Conservation (phyloP, 2,888 invertebrate genomes). For the Apotomis capreana region DNA sequence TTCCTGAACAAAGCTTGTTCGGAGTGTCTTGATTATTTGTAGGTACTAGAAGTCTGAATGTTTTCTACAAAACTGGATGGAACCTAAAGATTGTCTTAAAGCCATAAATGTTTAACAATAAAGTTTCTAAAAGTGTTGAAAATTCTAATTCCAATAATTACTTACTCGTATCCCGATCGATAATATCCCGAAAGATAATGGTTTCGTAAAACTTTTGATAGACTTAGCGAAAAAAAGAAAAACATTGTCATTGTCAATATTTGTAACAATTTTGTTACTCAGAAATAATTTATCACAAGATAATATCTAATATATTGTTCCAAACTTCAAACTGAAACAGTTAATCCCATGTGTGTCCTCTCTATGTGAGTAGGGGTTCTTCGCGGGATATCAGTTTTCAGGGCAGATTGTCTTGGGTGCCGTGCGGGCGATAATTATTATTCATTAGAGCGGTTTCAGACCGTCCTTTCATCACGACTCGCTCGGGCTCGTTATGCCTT, state of each 20-base stretch:
- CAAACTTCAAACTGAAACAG: slow-evolving; percentile 2
- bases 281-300: neutral
- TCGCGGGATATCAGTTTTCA: slow-evolving; percentile 27
- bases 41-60: too few species aligned
- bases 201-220: too few species aligned
- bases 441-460: slow-evolving; percentile 67
- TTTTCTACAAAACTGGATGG: too few species aligned
- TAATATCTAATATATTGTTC: neutral
- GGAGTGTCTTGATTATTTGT: too few species aligned
- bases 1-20: too few species aligned
- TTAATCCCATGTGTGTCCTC: slow-evolving; percentile 7
- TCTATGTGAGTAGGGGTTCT: slow-evolving; percentile 8
- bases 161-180: too few species aligned
- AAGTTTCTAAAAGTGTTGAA: too few species aligned
- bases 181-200: too few species aligned
- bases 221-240: too few species aligned
- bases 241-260: neutral
- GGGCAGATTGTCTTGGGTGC: slow-evolving; percentile 57
- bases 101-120: too few species aligned
- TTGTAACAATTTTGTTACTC: neutral
- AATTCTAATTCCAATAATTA: too few species aligned
- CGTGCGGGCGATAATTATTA: slow-evolving; percentile 67
- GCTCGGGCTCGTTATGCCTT: slow-evolving; percentile 67
- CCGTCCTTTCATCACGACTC: slow-evolving; percentile 69
- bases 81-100: too few species aligned